Base-by-base conservation (phyloP, 2,888 invertebrate species). In the Drosophila mayaguana region DNA sequence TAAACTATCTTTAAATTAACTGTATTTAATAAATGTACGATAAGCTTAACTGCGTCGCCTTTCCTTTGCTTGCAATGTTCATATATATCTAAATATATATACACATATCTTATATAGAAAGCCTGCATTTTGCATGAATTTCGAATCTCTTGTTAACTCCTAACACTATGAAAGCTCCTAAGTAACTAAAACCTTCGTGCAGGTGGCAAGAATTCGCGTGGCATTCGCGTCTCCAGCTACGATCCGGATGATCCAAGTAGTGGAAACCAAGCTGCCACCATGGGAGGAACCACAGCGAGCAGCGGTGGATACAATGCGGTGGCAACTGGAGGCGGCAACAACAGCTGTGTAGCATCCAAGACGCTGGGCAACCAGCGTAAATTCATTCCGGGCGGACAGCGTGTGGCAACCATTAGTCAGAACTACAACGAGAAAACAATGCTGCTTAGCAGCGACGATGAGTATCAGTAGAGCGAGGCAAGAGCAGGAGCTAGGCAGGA, bases 381-480 rank as follows among this genome's bases (percentile, higher is more conserved):
- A 74, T 95, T 95, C 63, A 94, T 94, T 64, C 94, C 95, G 50
- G 94, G 95, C 57, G 95, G 96, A 38, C 96, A 96, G 88, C 95
- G 96, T 48, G 96, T 96, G 63, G 95, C 97, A 40, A 96, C 96
- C 87, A 96, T 96, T 92, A 95, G 96, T 81, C 96, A 96, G 89
- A 96, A 96, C 93, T 98, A 98, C 94, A 98, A 97, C 93, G 98
- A 98, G 94, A 98, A 98, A 94, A 98, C 98, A 43, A 98, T 98
- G 94, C 95, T 98, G 78, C 95, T 98, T 82, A 98, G 97, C 94
- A 98, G 98, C 80, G 98, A 98, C 92, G 98, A 98, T 93, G 98
- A 98, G 93, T 97, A 97, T 93, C 97, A 97, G 94, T 97, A 92
- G 75, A 76, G 46, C 20, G 53, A 8, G 14, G 53, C 34, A 11